These are phyloP conservation scores for Eublepharis macularius DNA, from an alignment of 2,113 vertebrate species.

Conservation along the genomic window DNA sequence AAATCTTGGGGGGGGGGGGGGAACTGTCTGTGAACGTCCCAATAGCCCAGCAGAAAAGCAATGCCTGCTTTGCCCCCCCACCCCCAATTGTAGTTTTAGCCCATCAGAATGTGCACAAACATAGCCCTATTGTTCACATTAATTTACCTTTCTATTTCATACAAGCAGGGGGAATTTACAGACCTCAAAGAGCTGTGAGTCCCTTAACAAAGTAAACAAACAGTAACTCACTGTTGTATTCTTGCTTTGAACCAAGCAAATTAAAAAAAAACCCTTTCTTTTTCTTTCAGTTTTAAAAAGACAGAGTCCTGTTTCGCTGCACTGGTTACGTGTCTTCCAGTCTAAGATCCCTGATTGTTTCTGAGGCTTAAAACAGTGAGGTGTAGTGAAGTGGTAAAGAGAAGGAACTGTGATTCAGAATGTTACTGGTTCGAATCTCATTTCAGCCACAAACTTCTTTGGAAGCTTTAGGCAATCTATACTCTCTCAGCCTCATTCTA, in stretches of 20 bases:
- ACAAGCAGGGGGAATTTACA: conserved; percentile 74
- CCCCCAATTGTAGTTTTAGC: conserved; percentile 60
- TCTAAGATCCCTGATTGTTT: not conserved
- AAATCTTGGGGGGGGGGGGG: no score
- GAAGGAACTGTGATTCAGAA: no score
- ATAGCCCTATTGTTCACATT: conserved; percentile 72
- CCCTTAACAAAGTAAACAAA: conserved; percentile 81
- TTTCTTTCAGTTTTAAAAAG: not conserved
- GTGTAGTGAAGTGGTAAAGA: not conserved
- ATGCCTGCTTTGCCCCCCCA: conserved; percentile 15
- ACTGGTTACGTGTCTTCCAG: no score
- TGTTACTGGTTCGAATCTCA: no score
- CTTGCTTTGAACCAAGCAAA: conserved; percentile 30
- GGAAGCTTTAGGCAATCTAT: no score
- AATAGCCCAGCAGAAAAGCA: not conserved
- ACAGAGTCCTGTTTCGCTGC: no score
- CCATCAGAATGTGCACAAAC: conserved; percentile 67
- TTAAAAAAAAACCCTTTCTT: not conserved
- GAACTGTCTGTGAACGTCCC: no score
- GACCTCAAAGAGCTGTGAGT: conserved; percentile 71
- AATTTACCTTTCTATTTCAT: conserved; percentile 68
- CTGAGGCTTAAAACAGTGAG: not conserved
- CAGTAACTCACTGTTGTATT: conserved; percentile 69
- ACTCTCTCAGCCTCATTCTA: no score
- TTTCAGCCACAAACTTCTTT: no score